Base-by-base conservation (phyloP, 2,797 vertebrate species). In the Pangasius djambal region DNA sequence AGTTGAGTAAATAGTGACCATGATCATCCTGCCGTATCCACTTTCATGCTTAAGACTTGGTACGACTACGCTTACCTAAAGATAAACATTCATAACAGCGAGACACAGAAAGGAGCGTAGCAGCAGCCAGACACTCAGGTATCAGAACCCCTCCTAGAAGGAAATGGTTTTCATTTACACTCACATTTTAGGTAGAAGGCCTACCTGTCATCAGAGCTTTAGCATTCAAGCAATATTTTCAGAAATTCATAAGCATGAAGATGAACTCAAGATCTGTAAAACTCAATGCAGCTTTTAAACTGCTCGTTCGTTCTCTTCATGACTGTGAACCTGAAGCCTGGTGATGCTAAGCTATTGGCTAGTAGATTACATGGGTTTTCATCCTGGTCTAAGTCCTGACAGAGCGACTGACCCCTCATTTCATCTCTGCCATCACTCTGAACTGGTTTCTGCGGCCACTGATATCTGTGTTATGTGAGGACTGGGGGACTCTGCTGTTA, bases 1-100 rank as follows among this genome's bases (percentile, higher is more conserved):
- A 96, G 96, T 96, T 97, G 96, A 93, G 94, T 96, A 96, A 97
- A 97, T 96, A 96, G 78, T 86, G 87, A 92, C 48, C 85, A 90
- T 85, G 87, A 91, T 91, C 91, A 90, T 90, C 82, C 83, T 67
- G 86, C 2, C 87, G 86, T 96, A 96, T 96, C 94, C 7, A 91
- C 95, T 96, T 96, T 91, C 93, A 93, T 90, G 86, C 88, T 90
- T 93, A 90, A 93, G 92, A 91, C 91, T 88, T 77, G 86, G 78
- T 88, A 93, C 89, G 94, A 93, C 93, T 93, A 93, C 85, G 86
- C 92, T 93, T 93, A 94, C 93, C 93, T 94, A 92, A 91, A 92
- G 87, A 90, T 94, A 94, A 95, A 95, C 94, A 94, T 83, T 91
- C 88, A 77, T 86, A 91, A 90, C 84, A 86, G 88, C 13, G 8